phyloP scores from a whole-genome alignment of 2,113 vertebrate genomes.

The Protobothrops mucrosquamatus region DNA sequence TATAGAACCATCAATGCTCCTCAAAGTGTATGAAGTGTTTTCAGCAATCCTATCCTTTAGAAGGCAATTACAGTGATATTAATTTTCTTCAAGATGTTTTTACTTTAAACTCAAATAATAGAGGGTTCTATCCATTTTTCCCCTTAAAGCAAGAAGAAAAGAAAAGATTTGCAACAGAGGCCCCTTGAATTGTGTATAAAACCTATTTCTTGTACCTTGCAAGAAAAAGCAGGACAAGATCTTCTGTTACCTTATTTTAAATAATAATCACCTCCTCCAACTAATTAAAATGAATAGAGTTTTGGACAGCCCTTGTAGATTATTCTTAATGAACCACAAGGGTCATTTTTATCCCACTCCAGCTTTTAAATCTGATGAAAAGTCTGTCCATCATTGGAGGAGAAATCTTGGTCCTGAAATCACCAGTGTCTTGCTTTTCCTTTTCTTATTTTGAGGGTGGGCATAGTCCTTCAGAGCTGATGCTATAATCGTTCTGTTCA shows the following conservation, averaged over 20 bases:
- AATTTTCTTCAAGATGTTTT: not conserved
- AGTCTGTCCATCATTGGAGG: not conserved
- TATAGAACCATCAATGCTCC: not conserved
- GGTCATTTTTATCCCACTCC: not conserved
- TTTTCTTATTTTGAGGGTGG: not conserved
- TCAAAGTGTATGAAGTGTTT: not conserved
- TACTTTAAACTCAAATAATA: not conserved
- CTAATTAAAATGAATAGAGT: slow-evolving; percentile 7
- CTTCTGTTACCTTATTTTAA: not conserved
- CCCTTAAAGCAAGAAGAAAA: not conserved
- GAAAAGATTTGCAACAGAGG: not conserved
- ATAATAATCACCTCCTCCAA: not conserved
- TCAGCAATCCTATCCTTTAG: not conserved
- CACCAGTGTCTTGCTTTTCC: not conserved
- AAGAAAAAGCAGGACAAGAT: not conserved
- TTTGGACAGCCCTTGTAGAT: not conserved
- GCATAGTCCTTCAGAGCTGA: not conserved
- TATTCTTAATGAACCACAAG: not conserved
- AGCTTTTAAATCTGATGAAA: not conserved
- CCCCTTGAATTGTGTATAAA: not conserved
- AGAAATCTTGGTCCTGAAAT: not conserved
- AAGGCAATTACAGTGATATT: not conserved
- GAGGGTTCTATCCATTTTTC: not conserved
- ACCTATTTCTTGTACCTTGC: not conserved
- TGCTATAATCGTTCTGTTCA: not conserved